Conservation (phyloP, 2,797 vertebrate genomes). For the Discoglossus pictus region DNA sequence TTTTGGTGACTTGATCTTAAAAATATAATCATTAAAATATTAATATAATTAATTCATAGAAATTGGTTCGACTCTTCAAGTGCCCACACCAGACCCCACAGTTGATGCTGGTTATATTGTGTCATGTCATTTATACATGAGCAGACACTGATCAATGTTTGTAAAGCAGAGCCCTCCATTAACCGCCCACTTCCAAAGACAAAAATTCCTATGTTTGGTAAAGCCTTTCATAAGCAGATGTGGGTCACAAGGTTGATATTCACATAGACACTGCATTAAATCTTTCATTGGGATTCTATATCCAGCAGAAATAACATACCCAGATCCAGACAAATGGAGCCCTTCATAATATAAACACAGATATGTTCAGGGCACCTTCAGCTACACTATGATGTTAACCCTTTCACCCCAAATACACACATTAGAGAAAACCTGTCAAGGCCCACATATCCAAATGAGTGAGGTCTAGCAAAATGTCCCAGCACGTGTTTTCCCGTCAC, state of each 20-base stretch:
- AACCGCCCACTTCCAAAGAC: constrained; percentile 14
- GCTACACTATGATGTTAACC: not conserved
- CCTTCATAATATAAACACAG: not conserved
- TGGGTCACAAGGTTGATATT: not conserved
- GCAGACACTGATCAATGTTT: constrained; percentile 43
- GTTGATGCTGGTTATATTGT: constrained; percentile 37
- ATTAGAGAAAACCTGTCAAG: not conserved
- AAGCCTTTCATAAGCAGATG: constrained; percentile 16
- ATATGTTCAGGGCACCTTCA: too few relatives aligned
- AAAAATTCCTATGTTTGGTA: not conserved
- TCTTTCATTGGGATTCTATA: constrained; percentile 40
- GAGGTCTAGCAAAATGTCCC: too few relatives aligned
- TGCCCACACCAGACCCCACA: too few relatives aligned
- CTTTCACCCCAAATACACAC: not conserved
- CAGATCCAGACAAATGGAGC: constrained; percentile 15
- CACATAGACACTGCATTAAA: not conserved
- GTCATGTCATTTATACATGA: constrained; percentile 40
- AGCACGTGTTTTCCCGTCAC: too few relatives aligned
- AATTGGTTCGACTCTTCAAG: too few relatives aligned
- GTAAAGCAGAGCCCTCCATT: not conserved
- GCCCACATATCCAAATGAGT: too few relatives aligned
- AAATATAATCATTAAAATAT: too few relatives aligned
- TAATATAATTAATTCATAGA: too few relatives aligned
- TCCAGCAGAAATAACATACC: constrained; percentile 2
- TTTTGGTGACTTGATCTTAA: too few relatives aligned